Base-by-base conservation (phyloP, 2,888 invertebrate genomes). In the Tyria jacobaeae region DNA sequence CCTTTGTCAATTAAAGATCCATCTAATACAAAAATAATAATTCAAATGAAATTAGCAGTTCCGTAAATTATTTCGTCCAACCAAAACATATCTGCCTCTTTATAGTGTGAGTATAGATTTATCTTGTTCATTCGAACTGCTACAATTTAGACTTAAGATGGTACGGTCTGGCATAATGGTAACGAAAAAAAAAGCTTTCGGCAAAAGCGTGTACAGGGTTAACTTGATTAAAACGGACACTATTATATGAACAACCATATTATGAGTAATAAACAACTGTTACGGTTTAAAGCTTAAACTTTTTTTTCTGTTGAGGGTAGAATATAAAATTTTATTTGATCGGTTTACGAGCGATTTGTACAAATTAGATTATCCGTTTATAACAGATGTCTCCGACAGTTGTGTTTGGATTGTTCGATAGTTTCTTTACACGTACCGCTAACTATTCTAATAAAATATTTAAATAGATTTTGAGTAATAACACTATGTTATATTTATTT, bases 291-390 rank as follows among this genome's bases (percentile, higher is more conserved):
- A 63, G 14, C 62, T 68, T 75, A 73, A 79, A 71, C 62, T 68
- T 71, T 78, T 80, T 76, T 61, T 66, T 48, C 60, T 73, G 60
- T 39, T 61, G 64, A 69, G 71, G 77, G 73, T 70, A 64, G 50
- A 15, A 60, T 47, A 65, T 71, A 76, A 76, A 77, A 79, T 74
- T 85, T 86, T 84, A 87, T 84, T 88, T 88, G 86, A 89, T 88
- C 80, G 81, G 76, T 73, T 82, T 80, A 83, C 75, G 73, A 83
- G 69, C 86, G 84, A 89, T 89, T 90, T 86, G 82, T 79, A 83
- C 86, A 91, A 91, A 91, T 91, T 91, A 87, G 90, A 91, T 92
- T 91, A 91, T 82, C 82, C 72, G 41, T 68, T 58, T 64, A 63
- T 59, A 82, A 82, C 85, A 88, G 83, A 85, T 89, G 87, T 64